A percentile compares a stretch with the other conserved stretches of the same genome.
These are phyloP conservation scores for Popillia japonica DNA, from an alignment of 1,140 invertebrate species.

Conservation along the genomic window DNA sequence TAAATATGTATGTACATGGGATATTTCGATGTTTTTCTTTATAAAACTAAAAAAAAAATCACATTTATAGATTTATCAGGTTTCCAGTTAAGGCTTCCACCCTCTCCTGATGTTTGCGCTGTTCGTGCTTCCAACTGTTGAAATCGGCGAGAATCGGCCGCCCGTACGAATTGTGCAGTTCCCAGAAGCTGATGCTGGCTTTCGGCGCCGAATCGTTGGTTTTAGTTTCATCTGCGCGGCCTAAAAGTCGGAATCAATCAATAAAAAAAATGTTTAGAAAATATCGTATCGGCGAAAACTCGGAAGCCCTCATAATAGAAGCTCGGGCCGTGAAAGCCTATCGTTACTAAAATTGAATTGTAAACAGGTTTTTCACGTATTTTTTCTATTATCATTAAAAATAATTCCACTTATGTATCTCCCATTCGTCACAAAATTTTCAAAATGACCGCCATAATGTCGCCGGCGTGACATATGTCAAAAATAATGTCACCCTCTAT, in stretches of 20 bases:
- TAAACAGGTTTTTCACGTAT: too few relatives aligned
- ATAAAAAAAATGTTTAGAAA: too few relatives aligned
- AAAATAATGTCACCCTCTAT: too few relatives aligned
- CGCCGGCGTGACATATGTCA: too few relatives aligned
- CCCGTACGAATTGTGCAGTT: slow-evolving; percentile 75
- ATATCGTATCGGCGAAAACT: too few relatives aligned
- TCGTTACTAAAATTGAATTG: too few relatives aligned
- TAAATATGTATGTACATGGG: background rate
- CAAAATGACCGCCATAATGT: too few relatives aligned
- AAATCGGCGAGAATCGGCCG: slow-evolving; percentile 73
- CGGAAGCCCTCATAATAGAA: too few relatives aligned
- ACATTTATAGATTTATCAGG: slow-evolving; percentile 41
- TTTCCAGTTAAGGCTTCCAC: slow-evolving; percentile 43
- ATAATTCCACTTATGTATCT: too few relatives aligned
- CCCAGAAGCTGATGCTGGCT: slow-evolving; percentile 72
- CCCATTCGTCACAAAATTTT: too few relatives aligned
- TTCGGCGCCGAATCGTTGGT: slow-evolving; percentile 45
- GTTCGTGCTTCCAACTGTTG: slow-evolving; percentile 70
- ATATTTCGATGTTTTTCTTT: slow-evolving; percentile 19
- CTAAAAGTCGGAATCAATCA: background rate
- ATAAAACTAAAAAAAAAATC: slow-evolving; percentile 5
- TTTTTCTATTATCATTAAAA: too few relatives aligned
- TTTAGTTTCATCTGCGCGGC: slow-evolving; percentile 7
- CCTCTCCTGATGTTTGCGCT: slow-evolving; percentile 47
- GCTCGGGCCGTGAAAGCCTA: too few relatives aligned